Percentiles rank a stretch among this genome's conserved stretches.
Evolutionary conservation across 2,888 invertebrate species (phyloP).

Genomic region (Cetonia aurata): DNA sequence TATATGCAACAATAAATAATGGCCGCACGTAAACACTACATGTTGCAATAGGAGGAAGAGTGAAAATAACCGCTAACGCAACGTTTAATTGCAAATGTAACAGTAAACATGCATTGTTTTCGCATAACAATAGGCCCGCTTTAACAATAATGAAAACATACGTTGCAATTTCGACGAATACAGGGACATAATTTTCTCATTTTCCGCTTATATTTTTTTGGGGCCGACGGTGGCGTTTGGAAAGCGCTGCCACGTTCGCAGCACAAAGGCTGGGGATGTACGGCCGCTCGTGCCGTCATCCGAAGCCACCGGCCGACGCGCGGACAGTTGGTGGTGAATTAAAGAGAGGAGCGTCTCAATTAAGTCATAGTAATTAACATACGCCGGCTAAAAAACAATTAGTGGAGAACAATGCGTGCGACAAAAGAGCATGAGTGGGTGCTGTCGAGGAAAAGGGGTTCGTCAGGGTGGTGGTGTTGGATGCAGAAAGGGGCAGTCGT

Average conservation of each 20-base stretch:
- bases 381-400: constrained; percentile 47
- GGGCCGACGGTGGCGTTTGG: not conserved
- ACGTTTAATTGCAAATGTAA: not conserved
- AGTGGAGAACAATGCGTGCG: constrained; percentile 48
- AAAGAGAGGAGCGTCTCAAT: constrained; percentile 38
- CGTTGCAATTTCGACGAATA: not conserved
- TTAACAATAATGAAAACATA: constrained; percentile 2
- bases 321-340: constrained; percentile 3
- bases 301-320: too few relatives aligned
- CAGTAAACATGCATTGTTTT: not conserved
- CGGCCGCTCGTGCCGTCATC: too few relatives aligned
- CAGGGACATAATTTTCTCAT: constrained; percentile 1
- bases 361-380: constrained; percentile 45
- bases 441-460: not conserved
- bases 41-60: too few relatives aligned
- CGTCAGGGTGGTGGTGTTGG: not conserved
- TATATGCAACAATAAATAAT: too few relatives aligned
- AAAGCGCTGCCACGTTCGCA: not conserved
- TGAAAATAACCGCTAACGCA: not conserved
- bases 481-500: not conserved
- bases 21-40: too few relatives aligned
- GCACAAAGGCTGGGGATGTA: not conserved
- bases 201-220: not conserved
- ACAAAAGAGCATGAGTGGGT: constrained; percentile 42
- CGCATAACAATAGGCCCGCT: not conserved